Percentiles rank a stretch among this genome's conserved stretches.
phyloP scores from a whole-genome alignment of 2,113 vertebrate species.

The Aldabrachelys gigantea region DNA sequence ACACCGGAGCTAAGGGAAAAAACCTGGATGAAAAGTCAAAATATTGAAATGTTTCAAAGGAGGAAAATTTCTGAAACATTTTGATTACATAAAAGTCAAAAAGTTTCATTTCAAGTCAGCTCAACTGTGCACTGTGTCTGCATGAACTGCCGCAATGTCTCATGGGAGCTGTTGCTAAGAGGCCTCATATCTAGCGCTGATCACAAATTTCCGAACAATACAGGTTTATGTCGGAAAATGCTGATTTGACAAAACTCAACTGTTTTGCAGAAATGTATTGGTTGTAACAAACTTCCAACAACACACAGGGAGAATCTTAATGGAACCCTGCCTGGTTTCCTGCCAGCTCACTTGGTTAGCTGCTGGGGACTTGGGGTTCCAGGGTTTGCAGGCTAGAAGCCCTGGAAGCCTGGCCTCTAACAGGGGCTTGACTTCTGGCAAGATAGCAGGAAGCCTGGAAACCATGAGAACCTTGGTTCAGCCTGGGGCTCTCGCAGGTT shows the following conservation, averaged over 20 bases:
- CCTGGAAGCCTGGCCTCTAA: not conserved
- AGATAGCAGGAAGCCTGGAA: not conserved
- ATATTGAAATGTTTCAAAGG: not conserved
- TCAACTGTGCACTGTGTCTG: not conserved
- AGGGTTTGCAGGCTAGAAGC: not conserved
- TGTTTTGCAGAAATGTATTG: not conserved
- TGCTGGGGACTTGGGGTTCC: not conserved
- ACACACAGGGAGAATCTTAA: not conserved
- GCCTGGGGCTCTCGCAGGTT: not conserved
- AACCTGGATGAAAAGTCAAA: not conserved
- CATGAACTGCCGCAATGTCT: not conserved
- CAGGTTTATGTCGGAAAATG: not conserved
- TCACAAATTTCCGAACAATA: not conserved
- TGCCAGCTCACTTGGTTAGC: not conserved
- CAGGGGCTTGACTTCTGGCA: not conserved
- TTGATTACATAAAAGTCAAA: not conserved
- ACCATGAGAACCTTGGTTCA: not conserved
- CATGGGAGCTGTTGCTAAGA: not conserved
- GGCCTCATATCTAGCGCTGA: not conserved
- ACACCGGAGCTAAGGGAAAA: not conserved
- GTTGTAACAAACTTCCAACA: not conserved
- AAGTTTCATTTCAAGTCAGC: not conserved
- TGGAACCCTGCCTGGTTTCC: not conserved
- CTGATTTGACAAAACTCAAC: not conserved
- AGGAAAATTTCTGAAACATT: not conserved